Percentiles rank a stretch among this genome's conserved stretches.
phyloP scores from a whole-genome alignment of 2,888 invertebrate species.

The Mactromeris polynyma region DNA sequence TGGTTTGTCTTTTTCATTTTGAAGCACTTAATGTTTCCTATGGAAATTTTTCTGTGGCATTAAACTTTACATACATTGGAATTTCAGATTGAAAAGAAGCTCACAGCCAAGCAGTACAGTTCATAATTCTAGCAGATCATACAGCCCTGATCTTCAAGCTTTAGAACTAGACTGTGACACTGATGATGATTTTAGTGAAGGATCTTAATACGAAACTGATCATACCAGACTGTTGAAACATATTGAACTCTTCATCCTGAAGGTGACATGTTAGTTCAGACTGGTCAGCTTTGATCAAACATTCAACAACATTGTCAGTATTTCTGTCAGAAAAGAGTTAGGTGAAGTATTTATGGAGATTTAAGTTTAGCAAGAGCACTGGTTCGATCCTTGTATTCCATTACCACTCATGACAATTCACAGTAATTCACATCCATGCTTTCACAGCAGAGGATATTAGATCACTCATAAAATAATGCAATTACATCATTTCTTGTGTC shows the following conservation, averaged over 20 bases:
- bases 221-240: not conserved
- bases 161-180: constrained; percentile 76
- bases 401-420: too few relatives aligned
- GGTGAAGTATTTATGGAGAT: too few relatives aligned
- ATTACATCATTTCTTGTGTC: too few relatives aligned
- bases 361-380: too few relatives aligned
- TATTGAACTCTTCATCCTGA: not conserved
- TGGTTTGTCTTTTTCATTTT: not conserved
- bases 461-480: too few relatives aligned
- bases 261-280: too few relatives aligned
- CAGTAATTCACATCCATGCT: too few relatives aligned
- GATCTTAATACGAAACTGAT: constrained; percentile 27
- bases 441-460: too few relatives aligned
- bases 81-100: constrained; percentile 74
- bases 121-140: constrained; percentile 74
- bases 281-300: too few relatives aligned
- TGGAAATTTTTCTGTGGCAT: not conserved
- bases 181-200: constrained; percentile 77
- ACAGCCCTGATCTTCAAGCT: constrained; percentile 73
- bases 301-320: too few relatives aligned
- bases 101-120: constrained; percentile 69
- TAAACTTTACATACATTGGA: not conserved
- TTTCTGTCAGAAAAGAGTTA: too few relatives aligned
- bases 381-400: too few relatives aligned
- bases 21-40: not conserved